These are phyloP conservation scores for Heliconius himera DNA, from an alignment of 1,140 invertebrate genomes.

Conservation along the genomic window DNA sequence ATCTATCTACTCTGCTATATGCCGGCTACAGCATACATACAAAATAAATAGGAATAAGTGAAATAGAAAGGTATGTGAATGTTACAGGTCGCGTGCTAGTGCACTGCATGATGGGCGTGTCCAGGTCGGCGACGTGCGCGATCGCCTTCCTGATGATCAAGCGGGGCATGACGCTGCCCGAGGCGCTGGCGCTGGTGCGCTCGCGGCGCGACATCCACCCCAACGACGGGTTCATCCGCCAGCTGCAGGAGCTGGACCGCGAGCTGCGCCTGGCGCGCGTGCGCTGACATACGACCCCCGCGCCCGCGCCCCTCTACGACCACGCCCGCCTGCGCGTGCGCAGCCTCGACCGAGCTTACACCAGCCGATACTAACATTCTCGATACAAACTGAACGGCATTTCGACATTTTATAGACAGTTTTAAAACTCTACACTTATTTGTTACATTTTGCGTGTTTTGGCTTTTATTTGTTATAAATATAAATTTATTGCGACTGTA, in stretches of 20 bases:
- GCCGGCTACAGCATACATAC: too few species aligned
- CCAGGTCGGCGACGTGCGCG: slow-evolving; percentile 90
- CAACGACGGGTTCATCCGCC: slow-evolving; percentile 90
- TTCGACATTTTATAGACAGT: background rate
- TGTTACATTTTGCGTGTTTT: too few species aligned
- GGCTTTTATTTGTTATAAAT: slow-evolving; percentile 1
- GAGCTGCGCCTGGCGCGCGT: slow-evolving; percentile 75
- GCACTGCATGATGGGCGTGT: slow-evolving; percentile 91
- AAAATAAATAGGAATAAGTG: background rate
- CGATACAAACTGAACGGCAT: slow-evolving; percentile 19
- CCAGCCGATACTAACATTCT: slow-evolving; percentile 51
- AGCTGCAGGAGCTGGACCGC: slow-evolving; percentile 88
- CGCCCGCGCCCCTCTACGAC: slow-evolving; percentile 49
- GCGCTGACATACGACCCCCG: slow-evolving; percentile 69
- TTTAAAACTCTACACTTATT: too few species aligned
- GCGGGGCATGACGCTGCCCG: slow-evolving; percentile 87
- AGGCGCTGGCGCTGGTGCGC: slow-evolving; percentile 87
- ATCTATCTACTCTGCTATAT: too few species aligned
- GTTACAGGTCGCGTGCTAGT: slow-evolving; percentile 88
- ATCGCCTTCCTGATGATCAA: slow-evolving; percentile 93
- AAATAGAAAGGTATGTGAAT: slow-evolving; percentile 16
- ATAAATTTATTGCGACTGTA: background rate
- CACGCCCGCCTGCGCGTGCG: slow-evolving; percentile 55
- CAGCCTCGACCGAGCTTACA: slow-evolving; percentile 64
- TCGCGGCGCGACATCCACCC: slow-evolving; percentile 87